phyloP scores from a whole-genome alignment of 2,888 invertebrate species.

The Zaprionus bogoriensis region DNA sequence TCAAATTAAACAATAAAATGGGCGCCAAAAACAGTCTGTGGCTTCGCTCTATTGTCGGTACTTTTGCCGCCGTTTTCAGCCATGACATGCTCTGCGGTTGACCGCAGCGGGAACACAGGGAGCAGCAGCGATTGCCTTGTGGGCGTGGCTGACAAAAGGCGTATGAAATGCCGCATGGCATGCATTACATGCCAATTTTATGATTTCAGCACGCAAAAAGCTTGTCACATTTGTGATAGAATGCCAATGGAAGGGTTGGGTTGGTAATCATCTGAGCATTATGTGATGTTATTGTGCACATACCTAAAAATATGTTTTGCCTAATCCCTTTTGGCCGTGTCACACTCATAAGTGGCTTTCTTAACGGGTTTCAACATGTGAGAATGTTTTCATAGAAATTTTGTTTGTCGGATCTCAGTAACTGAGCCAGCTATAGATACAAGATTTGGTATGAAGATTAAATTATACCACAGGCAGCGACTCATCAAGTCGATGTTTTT shows the following conservation, averaged over 20 bases:
- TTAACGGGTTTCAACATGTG: too few relatives aligned
- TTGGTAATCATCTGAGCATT: too few relatives aligned
- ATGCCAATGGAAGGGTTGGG: not conserved
- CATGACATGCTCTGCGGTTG: constrained; percentile 17
- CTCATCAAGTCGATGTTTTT: too few relatives aligned
- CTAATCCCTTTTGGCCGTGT: too few relatives aligned
- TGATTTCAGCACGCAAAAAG: not conserved
- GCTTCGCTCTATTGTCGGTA: not conserved
- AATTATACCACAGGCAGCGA: too few relatives aligned
- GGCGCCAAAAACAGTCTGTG: constrained; percentile 27
- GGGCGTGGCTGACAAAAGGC: not conserved
- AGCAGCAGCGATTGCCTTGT: not conserved
- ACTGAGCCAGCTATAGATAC: too few relatives aligned
- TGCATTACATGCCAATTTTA: not conserved
- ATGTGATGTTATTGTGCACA: too few relatives aligned
- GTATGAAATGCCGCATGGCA: not conserved
- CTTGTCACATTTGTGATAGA: not conserved
- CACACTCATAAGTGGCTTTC: too few relatives aligned
- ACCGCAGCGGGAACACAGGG: constrained; percentile 11
- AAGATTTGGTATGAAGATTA: too few relatives aligned
- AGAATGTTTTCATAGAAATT: too few relatives aligned
- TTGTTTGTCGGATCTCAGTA: too few relatives aligned
- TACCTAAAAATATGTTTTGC: too few relatives aligned
- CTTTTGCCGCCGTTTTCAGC: not conserved
- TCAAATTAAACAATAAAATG: constrained; percentile 68